Evolutionary conservation across 2,113 vertebrate genomes (phyloP).

Genomic region (Crotalus horridus): DNA sequence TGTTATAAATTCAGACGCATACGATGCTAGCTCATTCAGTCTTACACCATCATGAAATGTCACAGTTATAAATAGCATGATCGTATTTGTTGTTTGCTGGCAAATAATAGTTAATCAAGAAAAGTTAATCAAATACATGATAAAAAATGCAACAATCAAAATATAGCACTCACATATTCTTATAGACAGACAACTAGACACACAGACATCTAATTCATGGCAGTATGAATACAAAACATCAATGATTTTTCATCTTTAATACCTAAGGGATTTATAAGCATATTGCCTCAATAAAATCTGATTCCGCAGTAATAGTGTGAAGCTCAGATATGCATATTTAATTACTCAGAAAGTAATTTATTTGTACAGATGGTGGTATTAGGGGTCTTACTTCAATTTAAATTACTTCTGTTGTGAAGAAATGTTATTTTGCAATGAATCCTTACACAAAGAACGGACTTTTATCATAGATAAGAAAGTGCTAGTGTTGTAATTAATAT

Average conservation of each 20-base stretch:
- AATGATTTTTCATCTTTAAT: constrained; percentile 69
- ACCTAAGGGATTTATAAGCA: constrained; percentile 75
- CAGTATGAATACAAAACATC: constrained; percentile 63
- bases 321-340: constrained; percentile 80
- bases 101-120: constrained; percentile 63
- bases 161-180: background rate
- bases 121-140: constrained; percentile 62
- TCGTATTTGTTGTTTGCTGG: constrained; percentile 48
- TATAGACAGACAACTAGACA: background rate
- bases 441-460: constrained; percentile 63
- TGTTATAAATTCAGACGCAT: constrained; percentile 52
- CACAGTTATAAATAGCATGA: constrained; percentile 52
- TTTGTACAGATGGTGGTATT: constrained; percentile 77
- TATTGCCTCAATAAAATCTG: constrained; percentile 75
- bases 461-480: constrained; percentile 61
- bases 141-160: constrained; percentile 47
- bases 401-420: constrained; percentile 68
- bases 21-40: constrained; percentile 38
- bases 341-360: constrained; percentile 76
- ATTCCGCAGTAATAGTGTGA: constrained; percentile 75
- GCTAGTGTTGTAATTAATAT: constrained; percentile 60
- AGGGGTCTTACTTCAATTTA: constrained; percentile 74
- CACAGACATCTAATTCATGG: constrained; percentile 55
- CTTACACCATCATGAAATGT: constrained; percentile 43
- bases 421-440: constrained; percentile 60